Evolutionary conservation across 2,888 invertebrate species (phyloP).

Genomic region (Perithous albicinctus): DNA sequence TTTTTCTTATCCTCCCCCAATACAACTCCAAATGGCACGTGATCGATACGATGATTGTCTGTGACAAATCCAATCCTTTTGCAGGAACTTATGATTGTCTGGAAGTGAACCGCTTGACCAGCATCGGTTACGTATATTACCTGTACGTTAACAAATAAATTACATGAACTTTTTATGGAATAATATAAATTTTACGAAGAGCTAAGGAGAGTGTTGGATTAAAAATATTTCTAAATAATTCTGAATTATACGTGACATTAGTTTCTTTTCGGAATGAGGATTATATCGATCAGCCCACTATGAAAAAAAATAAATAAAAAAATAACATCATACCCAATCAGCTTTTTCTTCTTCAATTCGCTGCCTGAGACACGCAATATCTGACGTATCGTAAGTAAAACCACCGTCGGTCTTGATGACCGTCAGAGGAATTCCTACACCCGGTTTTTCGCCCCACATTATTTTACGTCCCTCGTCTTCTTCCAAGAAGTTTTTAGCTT

Average conservation of each 20-base stretch:
- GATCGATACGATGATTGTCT: constrained; percentile 90
- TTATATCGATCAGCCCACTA: too few relatives aligned
- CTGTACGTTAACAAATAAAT: constrained; percentile 67
- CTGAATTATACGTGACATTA: too few relatives aligned
- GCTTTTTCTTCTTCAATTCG: constrained; percentile 93
- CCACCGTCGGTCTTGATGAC: constrained; percentile 99
- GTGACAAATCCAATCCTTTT: constrained; percentile 91
- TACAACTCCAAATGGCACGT: constrained; percentile 98
- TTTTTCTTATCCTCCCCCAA: constrained; percentile 99
- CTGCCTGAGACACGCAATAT: constrained; percentile 96
- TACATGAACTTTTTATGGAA: background rate
- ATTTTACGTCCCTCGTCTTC: constrained; percentile 93
- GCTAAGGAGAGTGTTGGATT: too few relatives aligned
- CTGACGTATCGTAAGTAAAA: constrained; percentile 99
- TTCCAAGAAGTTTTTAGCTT: constrained; percentile 89
- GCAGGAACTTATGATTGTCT: constrained; percentile 92
- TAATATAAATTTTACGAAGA: too few relatives aligned
- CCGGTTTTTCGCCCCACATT: constrained; percentile 91
- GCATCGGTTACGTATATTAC: constrained; percentile 92
- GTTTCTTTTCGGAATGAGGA: too few relatives aligned
- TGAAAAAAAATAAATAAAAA: too few relatives aligned
- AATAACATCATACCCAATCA: constrained; percentile 89
- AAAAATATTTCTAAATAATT: too few relatives aligned
- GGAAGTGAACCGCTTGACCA: constrained; percentile 93
- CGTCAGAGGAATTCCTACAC: constrained; percentile 93